Conservation (phyloP, 1,140 invertebrate genomes). For the Drosophila melanica region DNA sequence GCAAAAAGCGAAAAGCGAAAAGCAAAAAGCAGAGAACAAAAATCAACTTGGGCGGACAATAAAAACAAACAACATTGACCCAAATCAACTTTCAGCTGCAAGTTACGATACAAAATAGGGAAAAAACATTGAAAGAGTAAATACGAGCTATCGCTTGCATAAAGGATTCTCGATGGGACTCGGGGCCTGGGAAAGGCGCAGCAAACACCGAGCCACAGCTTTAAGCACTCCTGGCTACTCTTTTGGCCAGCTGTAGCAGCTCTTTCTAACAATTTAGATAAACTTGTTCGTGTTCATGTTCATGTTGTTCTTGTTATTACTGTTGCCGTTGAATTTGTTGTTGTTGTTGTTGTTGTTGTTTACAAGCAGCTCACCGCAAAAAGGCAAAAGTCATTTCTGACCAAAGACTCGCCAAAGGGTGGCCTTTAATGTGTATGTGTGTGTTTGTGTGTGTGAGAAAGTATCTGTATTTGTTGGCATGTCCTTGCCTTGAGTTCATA, state of each 20-base stretch:
- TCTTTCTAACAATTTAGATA: slow-evolving; percentile 78
- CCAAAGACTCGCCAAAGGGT: slow-evolving; percentile 31
- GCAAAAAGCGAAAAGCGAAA: background rate
- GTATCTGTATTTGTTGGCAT: slow-evolving; percentile 28
- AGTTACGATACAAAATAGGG: slow-evolving; percentile 40
- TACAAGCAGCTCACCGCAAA: slow-evolving; percentile 68
- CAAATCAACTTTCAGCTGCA: slow-evolving; percentile 64
- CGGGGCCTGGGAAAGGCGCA: background rate
- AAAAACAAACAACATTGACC: slow-evolving; percentile 76
- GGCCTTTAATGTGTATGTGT: slow-evolving; percentile 6
- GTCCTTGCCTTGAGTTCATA: slow-evolving; percentile 71
- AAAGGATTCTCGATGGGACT: slow-evolving; percentile 19
- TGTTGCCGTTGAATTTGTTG: slow-evolving; percentile 12
- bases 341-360: slow-evolving; percentile 39
- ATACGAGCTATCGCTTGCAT: slow-evolving; percentile 45
- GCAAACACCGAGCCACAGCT: slow-evolving; percentile 51
- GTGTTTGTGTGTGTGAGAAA: slow-evolving; percentile 13
- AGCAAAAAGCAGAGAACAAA: slow-evolving; percentile 7
- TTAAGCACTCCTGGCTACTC: slow-evolving; percentile 28
- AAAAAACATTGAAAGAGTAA: slow-evolving; percentile 61
- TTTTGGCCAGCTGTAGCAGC: slow-evolving; percentile 34
- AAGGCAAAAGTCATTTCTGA: slow-evolving; percentile 74
- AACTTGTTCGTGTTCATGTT: slow-evolving; percentile 67
- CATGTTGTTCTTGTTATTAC: slow-evolving; percentile 44
- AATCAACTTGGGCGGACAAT: slow-evolving; percentile 51